phyloP scores from a whole-genome alignment of 2,888 invertebrate genomes.

The Heliconius erato region DNA sequence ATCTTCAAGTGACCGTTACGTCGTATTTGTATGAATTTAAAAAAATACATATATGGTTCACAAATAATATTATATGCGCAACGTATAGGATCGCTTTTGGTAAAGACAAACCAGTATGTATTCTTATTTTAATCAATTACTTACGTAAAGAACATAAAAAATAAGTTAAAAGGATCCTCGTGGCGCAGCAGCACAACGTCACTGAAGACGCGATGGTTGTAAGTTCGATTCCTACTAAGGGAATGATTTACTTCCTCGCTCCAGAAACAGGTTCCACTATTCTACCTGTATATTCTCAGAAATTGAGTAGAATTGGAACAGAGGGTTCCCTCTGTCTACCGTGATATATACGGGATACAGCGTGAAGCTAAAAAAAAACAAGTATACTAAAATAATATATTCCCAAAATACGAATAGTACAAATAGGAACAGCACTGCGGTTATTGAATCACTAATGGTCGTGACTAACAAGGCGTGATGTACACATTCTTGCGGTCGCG shows the following conservation, averaged over 20 bases:
- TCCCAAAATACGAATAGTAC: not conserved
- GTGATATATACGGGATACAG: not conserved
- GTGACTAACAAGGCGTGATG: conserved; percentile 72
- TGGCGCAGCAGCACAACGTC: not conserved
- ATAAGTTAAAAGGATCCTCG: not conserved
- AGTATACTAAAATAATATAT: not conserved
- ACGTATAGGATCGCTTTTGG: too few species aligned
- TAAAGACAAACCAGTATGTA: too few species aligned
- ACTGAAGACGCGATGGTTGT: not conserved
- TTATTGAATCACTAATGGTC: conserved; percentile 71
- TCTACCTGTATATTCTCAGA: not conserved
- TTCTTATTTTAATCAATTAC: too few species aligned
- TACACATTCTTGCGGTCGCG: conserved; percentile 71
- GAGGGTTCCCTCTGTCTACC: not conserved
- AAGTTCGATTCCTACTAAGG: not conserved
- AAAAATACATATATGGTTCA: too few species aligned
- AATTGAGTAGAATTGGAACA: not conserved
- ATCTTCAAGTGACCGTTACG: too few species aligned
- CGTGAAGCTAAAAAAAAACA: not conserved
- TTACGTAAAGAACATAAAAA: too few species aligned
- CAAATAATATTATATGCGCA: too few species aligned
- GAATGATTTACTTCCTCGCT: not conserved
- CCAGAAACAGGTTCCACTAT: not conserved
- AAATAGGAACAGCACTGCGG: conserved; percentile 49
- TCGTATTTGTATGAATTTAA: too few species aligned